A percentile compares a stretch with the other conserved stretches of the same genome.
phyloP scores from a whole-genome alignment of 2,888 invertebrate species.

The Coleophora flavipennella region DNA sequence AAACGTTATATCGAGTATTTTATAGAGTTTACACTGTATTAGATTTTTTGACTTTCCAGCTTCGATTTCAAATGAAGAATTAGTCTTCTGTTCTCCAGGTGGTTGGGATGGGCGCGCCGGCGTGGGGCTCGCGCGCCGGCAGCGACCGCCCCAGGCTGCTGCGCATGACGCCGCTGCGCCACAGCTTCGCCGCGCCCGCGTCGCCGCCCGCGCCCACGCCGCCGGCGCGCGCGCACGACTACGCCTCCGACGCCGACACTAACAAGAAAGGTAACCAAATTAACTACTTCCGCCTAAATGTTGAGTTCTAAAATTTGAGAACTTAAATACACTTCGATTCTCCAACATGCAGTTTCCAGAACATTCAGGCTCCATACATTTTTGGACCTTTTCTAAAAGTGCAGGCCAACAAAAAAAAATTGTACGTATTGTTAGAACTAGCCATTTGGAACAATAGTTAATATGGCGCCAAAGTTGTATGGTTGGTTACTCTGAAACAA shows the following conservation, averaged over 20 bases:
- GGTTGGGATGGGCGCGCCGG: slow-evolving; percentile 57
- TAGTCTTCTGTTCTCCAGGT: slow-evolving; percentile 5
- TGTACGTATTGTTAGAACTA: no score
- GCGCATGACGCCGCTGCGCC: slow-evolving; percentile 73
- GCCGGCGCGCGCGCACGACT: slow-evolving; percentile 53
- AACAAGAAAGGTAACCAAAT: slow-evolving; percentile 66
- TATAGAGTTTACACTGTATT: no score
- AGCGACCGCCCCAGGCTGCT: slow-evolving; percentile 69
- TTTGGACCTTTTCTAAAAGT: no score
- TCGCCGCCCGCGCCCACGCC: slow-evolving; percentile 58
- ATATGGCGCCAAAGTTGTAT: no score
- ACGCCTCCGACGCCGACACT: slow-evolving; percentile 74
- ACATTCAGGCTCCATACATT: no score
- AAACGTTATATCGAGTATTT: no score
- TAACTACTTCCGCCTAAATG: slow-evolving; percentile 4
- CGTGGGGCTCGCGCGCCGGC: slow-evolving; percentile 63
- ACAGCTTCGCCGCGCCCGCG: slow-evolving; percentile 70
- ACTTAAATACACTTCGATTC: neutral
- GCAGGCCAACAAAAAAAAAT: no score
- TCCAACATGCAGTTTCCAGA: no score
- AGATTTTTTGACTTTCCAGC: no score
- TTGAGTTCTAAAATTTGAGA: slow-evolving; percentile 3
- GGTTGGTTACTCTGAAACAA: no score
- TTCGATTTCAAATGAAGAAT: no score
- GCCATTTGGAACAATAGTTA: no score